Evolutionary conservation across 2,113 vertebrate species (phyloP).

Genomic region (Mesitornis unicolor): DNA sequence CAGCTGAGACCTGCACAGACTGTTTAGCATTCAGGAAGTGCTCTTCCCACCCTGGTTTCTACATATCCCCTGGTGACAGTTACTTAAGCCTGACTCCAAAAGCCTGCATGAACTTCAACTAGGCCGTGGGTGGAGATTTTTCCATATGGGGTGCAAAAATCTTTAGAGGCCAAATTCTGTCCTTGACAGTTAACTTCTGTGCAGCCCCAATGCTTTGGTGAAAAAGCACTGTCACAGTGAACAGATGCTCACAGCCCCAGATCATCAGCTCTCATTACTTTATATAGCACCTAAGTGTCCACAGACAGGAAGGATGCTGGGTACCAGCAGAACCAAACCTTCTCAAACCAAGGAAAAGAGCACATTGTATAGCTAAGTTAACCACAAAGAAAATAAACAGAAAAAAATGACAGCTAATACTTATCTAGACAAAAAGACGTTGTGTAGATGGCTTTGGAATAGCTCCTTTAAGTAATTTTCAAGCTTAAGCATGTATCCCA

Average conservation of each 20-base stretch:
- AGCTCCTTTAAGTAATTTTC: background rate
- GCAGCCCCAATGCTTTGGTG: background rate
- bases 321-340: background rate
- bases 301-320: background rate
- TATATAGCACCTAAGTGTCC: background rate
- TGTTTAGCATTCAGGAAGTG: conserved; percentile 11
- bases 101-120: conserved; percentile 21
- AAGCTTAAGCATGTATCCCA: background rate
- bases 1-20: conserved; percentile 13
- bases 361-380: background rate
- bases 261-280: conserved; percentile 25
- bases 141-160: conserved; percentile 50
- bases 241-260: background rate
- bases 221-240: background rate
- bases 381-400: background rate
- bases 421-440: background rate
- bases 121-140: background rate
- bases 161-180: conserved; percentile 52
- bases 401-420: background rate
- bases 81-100: conserved; percentile 20
- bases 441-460: background rate
- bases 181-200: conserved; percentile 45
- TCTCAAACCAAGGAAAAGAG: background rate
- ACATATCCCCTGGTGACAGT: background rate
- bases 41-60: conserved; percentile 43